A percentile compares a stretch with the other conserved stretches of the same genome.
Conservation (phyloP, 1,140 invertebrate species). For the Leptopilina boulardi region DNA sequence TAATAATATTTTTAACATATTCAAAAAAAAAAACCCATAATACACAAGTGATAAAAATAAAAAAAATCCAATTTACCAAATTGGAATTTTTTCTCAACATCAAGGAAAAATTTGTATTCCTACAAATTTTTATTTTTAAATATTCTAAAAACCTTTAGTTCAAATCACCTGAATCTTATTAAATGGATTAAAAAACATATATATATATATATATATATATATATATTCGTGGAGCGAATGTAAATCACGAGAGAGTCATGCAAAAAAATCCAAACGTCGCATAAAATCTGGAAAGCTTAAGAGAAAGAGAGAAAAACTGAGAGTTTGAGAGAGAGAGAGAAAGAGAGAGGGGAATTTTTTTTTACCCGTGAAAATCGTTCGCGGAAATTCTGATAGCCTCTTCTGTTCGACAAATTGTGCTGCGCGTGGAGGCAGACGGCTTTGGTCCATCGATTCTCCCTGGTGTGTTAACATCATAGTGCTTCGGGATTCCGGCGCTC, state of each 20-base stretch:
- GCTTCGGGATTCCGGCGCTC: slow-evolving; percentile 52
- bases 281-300: slow-evolving; percentile 22
- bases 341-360: not conserved
- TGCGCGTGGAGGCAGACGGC: slow-evolving; percentile 46
- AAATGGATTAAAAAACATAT: not conserved
- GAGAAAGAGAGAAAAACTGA: not conserved
- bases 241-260: not conserved
- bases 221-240: not conserved
- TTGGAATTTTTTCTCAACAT: no score
- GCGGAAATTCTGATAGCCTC: slow-evolving; percentile 54
- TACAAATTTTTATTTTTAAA: not conserved
- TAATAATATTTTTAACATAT: not conserved
- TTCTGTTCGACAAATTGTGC: slow-evolving; percentile 56
- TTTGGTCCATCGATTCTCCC: slow-evolving; percentile 47
- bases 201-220: no score
- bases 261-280: slow-evolving; percentile 16
- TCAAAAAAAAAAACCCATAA: no score
- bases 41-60: no score
- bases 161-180: not conserved
- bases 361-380: slow-evolving; percentile 49
- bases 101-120: no score
- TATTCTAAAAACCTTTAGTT: not conserved
- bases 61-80: no score
- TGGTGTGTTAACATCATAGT: slow-evolving; percentile 56
- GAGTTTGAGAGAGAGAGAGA: not conserved